Percentiles rank a stretch among this genome's conserved stretches.
Evolutionary conservation across 64 coral and sea anemone genomes (phyloP).

Genomic region (Platygyra sinensis): DNA sequence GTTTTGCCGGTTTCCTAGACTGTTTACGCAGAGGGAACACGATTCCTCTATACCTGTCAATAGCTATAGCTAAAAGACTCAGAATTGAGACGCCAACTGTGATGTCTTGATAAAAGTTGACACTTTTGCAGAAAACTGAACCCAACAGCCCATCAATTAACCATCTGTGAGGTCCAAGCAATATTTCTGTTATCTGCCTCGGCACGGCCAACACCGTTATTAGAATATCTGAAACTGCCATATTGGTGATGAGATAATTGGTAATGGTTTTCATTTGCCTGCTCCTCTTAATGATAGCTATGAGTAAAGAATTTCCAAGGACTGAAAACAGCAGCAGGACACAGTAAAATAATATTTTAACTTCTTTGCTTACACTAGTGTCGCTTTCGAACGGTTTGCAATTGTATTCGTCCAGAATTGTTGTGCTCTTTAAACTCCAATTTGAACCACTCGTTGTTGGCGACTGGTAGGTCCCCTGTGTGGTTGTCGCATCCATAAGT

Average conservation of each 20-base stretch:
- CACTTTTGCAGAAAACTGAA: slow-evolving; percentile 1
- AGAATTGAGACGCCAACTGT: slow-evolving; percentile 33
- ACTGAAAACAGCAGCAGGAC: not conserved
- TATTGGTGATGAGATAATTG: slow-evolving; percentile 45
- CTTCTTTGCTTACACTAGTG: not conserved
- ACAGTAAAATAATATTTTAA: not conserved
- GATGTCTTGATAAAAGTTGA: slow-evolving; percentile 30
- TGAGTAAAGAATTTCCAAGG: slow-evolving; percentile 34
- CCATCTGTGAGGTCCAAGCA: not conserved
- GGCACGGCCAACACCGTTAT: slow-evolving; percentile 13
- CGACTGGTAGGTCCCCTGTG: too few species aligned
- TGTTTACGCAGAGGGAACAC: slow-evolving; percentile 15
- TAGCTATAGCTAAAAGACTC: slow-evolving; percentile 40
- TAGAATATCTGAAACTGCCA: slow-evolving; percentile 43
- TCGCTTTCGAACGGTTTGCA: not conserved
- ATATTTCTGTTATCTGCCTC: slow-evolving; percentile 5
- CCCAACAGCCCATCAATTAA: not conserved
- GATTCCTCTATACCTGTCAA: slow-evolving; percentile 35
- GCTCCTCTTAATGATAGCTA: slow-evolving; percentile 22
- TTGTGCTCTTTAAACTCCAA: not conserved
- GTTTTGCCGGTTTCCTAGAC: not conserved
- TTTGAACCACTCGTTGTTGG: not conserved
- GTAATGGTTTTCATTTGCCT: slow-evolving; percentile 26
- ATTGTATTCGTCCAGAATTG: not conserved
- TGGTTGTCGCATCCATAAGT: too few species aligned